phyloP scores from a whole-genome alignment of 2,888 invertebrate species.

The Dione vanillae region DNA sequence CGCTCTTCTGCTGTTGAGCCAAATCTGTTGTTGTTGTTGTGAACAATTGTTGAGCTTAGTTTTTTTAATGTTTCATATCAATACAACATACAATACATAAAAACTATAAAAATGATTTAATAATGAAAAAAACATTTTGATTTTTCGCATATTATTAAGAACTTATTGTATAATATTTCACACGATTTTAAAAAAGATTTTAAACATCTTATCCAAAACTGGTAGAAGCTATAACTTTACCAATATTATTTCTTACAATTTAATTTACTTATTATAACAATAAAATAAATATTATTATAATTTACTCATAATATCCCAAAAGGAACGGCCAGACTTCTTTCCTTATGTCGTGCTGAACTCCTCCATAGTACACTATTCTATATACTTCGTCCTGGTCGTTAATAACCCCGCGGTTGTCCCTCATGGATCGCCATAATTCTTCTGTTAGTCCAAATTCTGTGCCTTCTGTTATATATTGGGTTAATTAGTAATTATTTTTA shows the following conservation, averaged over 20 bases:
- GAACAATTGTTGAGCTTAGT: no score
- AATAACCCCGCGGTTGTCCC: constrained; percentile 84
- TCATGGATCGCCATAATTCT: constrained; percentile 89
- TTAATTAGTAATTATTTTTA: not conserved
- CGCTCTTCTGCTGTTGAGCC: constrained; percentile 88
- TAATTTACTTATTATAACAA: no score
- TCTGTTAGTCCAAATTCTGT: constrained; percentile 89
- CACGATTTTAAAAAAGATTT: no score
- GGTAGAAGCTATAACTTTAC: no score
- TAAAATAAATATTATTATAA: constrained; percentile 25
- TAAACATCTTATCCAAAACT: no score
- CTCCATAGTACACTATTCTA: constrained; percentile 93
- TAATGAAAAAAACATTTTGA: no score
- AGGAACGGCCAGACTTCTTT: constrained; percentile 95
- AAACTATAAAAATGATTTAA: no score
- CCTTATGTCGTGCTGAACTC: constrained; percentile 91
- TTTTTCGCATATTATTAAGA: no score
- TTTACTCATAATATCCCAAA: constrained; percentile 90
- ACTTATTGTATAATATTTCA: no score
- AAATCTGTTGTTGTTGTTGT: constrained; percentile 85
- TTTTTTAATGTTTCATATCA: no score
- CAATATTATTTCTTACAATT: no score
- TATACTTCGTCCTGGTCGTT: constrained; percentile 89
- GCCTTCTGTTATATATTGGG: constrained; percentile 69
- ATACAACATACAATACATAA: no score